Base-by-base conservation (phyloP, 2,888 invertebrate species). In the Eilema sororculum region DNA sequence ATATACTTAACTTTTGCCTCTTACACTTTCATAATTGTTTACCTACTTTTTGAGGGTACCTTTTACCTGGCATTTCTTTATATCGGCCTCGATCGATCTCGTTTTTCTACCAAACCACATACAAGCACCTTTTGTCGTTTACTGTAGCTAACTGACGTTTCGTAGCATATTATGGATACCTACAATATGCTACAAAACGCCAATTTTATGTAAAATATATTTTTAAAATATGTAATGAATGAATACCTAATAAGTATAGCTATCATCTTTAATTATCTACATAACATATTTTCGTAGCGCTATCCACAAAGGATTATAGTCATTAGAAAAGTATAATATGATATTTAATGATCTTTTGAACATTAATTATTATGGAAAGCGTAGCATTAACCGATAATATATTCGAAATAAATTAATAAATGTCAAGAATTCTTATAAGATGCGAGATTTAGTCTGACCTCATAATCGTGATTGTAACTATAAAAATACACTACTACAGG, bases 231-330 rank as follows among this genome's bases (percentile, higher is more conserved):
- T 46, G 46, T 46, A 46, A 46, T 46, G 41, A 0, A 41, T 41
- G 16, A 41, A 20, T 8, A 30, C 37, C 20, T 33, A 30, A 10
- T n/a, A n/a, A n/a, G n/a, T n/a, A 24, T 25, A 12, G 20, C 10
- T n/a, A 28, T 64, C 20, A n/a, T 52, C 2, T 28, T 63, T 46
- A 28, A 46, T 4, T 62, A 62, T 22, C 22, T 62, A 58, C 24
- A 22, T 58, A 41, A 58, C 41, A 46, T 58, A 61, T 63, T 28
- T 64, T 46, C n/a, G 0, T 64, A 41, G 37, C 16, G 28, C 30
- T 33, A 41, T 41, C 58, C 52, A 58, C 58, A 68, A 72, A 68
- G 58, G 57, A 72, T 57, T 41, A 58, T 60, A 65, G 61, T 68
- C 68, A 61, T 58, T 68, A 67, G 59, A 46, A n/a, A 46, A 3